Evolutionary conservation across 2,888 invertebrate genomes (phyloP).

Genomic region (Lasioglossum calceatum): DNA sequence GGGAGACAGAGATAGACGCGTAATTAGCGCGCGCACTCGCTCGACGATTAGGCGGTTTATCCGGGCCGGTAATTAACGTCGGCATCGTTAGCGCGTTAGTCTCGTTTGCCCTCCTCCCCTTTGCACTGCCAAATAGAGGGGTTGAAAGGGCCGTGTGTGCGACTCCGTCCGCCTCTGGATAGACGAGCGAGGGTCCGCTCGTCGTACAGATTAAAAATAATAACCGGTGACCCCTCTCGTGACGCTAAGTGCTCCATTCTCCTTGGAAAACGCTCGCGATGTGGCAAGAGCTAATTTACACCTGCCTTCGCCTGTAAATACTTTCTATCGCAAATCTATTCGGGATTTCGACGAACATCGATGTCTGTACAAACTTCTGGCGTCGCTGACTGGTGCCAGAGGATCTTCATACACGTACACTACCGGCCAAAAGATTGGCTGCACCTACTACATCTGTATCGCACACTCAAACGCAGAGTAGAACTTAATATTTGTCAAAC

Average conservation of each 20-base stretch:
- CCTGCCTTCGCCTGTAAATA: background rate
- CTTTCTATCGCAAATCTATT: background rate
- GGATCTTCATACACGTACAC: background rate
- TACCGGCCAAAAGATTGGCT: background rate
- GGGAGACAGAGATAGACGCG: slow-evolving; percentile 33
- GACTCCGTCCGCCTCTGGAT: background rate
- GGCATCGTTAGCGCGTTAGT: slow-evolving; percentile 78
- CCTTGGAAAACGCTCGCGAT: slow-evolving; percentile 8
- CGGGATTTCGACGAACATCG: background rate
- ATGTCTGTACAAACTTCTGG: background rate
- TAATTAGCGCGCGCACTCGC: slow-evolving; percentile 70
- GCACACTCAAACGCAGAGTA: background rate
- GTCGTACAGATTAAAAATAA: slow-evolving; percentile 62
- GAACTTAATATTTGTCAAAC: background rate
- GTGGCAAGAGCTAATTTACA: slow-evolving; percentile 47
- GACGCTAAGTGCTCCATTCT: slow-evolving; percentile 11
- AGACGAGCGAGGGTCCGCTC: slow-evolving; percentile 16
- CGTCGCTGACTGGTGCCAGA: background rate
- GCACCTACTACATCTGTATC: background rate
- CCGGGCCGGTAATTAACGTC: slow-evolving; percentile 77
- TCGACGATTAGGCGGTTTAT: slow-evolving; percentile 74
- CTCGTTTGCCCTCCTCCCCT: slow-evolving; percentile 65
- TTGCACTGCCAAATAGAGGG: slow-evolving; percentile 39
- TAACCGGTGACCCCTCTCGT: slow-evolving; percentile 44
- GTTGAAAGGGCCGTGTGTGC: slow-evolving; percentile 18